Evolutionary conservation across 64 coral and sea anemone genomes (phyloP), one percentile per base, ranked within the genome.

Genomic region (Stichodactyla helianthus): DNA sequence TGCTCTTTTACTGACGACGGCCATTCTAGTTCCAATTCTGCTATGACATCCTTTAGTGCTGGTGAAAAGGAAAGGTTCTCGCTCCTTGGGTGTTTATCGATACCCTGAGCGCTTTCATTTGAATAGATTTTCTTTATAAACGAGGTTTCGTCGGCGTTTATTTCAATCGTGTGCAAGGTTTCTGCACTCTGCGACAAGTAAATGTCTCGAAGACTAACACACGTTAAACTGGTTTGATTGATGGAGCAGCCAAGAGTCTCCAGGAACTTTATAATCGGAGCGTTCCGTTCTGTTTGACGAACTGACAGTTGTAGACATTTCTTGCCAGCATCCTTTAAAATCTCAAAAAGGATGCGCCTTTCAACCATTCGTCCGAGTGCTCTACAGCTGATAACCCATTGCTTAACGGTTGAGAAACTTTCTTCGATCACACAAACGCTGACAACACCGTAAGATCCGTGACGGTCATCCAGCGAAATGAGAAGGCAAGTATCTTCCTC

Each of bases 331-430:
- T 19, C 65, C n/a, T 70, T 58, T 58, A 58, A 7, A 23, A 70
- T 25, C 23, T 70, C 65, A 20, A 20, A 20, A 19, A 70, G 22
- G 65, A 70, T 70, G 23, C 65, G 65, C 17, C 19, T 70, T 70
- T 70, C 65, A 25, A 70, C 65, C 65, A 70, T 25, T 25, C 65
- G 65, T 70, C 65, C 65, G 19, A 70, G 65, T 25, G 65, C 65
- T 70, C 65, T 70, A 70, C 65, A 70, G 23, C 65, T 70, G 20
- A 70, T 19, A 70, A 70, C 65, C 65, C 65, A 70, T 70, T 70
- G 65, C n/a, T 70, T 70, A 20, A 70, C 7, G 65, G 6, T 70
- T 70, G 20, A 70, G 6, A n/a, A 70, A 7, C 20, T 70, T 7
- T 70, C 7, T 20, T 70, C 65, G 22, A 70, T 70, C 23, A 70